These are phyloP conservation scores for Varroa destructor DNA, from an alignment of 1,140 invertebrate species.

Conservation along the genomic window DNA sequence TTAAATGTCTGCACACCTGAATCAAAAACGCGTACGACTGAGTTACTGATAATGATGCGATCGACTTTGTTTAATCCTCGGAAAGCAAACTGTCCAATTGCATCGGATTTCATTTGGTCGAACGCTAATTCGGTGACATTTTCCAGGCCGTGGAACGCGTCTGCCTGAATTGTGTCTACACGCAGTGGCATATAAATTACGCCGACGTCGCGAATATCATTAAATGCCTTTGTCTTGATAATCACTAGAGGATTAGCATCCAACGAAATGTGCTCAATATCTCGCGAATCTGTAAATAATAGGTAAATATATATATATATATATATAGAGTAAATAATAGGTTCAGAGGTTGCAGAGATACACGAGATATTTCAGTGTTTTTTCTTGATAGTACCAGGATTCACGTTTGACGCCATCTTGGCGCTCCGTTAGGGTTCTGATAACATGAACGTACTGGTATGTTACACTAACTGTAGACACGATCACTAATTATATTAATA, in stretches of 20 bases:
- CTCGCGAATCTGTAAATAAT: constrained; percentile 4
- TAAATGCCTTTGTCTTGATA: constrained; percentile 27
- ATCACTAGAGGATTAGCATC: constrained; percentile 25
- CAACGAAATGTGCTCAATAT: constrained; percentile 22
- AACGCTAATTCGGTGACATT: constrained; percentile 24
- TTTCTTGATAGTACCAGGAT: no score
- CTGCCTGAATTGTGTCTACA: constrained; percentile 18
- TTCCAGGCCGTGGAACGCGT: constrained; percentile 22
- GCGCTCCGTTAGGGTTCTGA: no score
- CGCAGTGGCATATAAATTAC: constrained; percentile 21
- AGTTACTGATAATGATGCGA: constrained; percentile 26
- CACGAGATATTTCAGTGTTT: no score
- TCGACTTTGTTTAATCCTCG: constrained; percentile 18
- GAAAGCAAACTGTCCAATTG: constrained; percentile 20
- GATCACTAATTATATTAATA: background rate
- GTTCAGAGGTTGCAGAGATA: no score
- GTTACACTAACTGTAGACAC: no score
- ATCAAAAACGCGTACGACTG: constrained; percentile 24
- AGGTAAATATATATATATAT: no score
- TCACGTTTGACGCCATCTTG: no score
- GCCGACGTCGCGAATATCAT: constrained; percentile 13
- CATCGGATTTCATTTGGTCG: constrained; percentile 25
- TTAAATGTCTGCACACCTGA: background rate
- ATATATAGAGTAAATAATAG: no score
- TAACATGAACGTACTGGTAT: no score